Percentiles rank a stretch among this genome's conserved stretches.
Evolutionary conservation across 2,888 invertebrate genomes (phyloP).

Genomic region (Pheosia gnoma): DNA sequence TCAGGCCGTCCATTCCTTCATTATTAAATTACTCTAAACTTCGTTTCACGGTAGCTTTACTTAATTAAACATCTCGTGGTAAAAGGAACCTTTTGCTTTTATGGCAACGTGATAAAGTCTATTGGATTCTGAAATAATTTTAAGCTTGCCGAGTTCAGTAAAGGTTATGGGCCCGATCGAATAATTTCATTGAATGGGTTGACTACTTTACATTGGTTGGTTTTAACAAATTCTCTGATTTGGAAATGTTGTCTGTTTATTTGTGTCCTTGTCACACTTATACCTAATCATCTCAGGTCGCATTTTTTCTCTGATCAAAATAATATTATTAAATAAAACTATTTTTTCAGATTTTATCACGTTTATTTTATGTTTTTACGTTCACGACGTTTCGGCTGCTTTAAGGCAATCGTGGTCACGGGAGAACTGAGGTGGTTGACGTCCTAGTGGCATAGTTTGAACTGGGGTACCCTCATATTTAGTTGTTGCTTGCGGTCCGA

Average conservation of each 20-base stretch:
- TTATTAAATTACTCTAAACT: slow-evolving; percentile 35
- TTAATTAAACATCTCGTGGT: slow-evolving; percentile 38
- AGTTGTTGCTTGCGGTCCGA: too few relatives aligned
- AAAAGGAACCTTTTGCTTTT: slow-evolving; percentile 25
- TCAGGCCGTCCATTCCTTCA: slow-evolving; percentile 26
- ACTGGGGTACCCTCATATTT: too few relatives aligned
- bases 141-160: slow-evolving; percentile 8
- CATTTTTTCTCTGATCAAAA: too few relatives aligned
- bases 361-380: too few relatives aligned
- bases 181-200: not conserved
- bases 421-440: too few relatives aligned
- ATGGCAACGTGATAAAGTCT: slow-evolving; percentile 23
- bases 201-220: not conserved
- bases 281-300: too few relatives aligned
- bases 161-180: slow-evolving; percentile 7
- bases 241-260: not conserved
- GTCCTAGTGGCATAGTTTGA: too few relatives aligned
- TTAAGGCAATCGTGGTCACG: too few relatives aligned
- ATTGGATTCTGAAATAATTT: slow-evolving; percentile 18
- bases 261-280: too few relatives aligned
- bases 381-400: too few relatives aligned
- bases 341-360: too few relatives aligned
- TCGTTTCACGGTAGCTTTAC: slow-evolving; percentile 26
- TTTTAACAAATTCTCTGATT: not conserved
- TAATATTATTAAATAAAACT: too few relatives aligned